These are phyloP conservation scores for Delichon dasypus DNA, from an alignment of 2,797 vertebrate species.

Conservation along the genomic window DNA sequence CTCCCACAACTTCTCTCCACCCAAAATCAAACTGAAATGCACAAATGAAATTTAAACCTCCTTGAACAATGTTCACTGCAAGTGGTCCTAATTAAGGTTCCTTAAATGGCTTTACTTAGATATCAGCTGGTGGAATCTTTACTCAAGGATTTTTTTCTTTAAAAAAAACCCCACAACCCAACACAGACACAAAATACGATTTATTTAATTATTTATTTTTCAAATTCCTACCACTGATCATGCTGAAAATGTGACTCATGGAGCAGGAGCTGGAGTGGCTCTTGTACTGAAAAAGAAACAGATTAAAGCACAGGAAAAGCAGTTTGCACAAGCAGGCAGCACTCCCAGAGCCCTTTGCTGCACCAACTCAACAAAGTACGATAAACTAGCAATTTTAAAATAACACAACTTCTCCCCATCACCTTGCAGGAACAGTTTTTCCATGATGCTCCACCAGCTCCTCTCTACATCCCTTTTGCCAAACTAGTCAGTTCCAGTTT, in stretches of 20 bases:
- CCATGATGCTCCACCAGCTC: background rate
- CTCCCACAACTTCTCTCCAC: background rate
- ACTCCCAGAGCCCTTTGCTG: background rate
- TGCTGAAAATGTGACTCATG: background rate
- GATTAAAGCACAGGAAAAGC: background rate
- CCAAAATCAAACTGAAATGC: background rate
- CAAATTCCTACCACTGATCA: background rate
- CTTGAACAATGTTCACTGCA: background rate
- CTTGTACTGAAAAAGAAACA: background rate
- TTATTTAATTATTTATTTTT: conserved; percentile 16
- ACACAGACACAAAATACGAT: background rate
- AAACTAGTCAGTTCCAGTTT: background rate
- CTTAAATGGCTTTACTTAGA: background rate
- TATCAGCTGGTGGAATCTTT: conserved; percentile 15
- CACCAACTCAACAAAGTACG: background rate
- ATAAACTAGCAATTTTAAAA: background rate
- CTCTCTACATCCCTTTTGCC: background rate
- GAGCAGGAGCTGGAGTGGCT: background rate
- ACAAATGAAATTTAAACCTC: background rate
- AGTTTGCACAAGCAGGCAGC: background rate
- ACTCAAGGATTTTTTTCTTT: background rate
- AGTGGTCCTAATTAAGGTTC: background rate
- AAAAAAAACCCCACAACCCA: background rate
- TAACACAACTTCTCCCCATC: background rate
- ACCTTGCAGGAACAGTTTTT: background rate